phyloP scores from a whole-genome alignment of 2,888 invertebrate genomes.

The Drosophila mimica region DNA sequence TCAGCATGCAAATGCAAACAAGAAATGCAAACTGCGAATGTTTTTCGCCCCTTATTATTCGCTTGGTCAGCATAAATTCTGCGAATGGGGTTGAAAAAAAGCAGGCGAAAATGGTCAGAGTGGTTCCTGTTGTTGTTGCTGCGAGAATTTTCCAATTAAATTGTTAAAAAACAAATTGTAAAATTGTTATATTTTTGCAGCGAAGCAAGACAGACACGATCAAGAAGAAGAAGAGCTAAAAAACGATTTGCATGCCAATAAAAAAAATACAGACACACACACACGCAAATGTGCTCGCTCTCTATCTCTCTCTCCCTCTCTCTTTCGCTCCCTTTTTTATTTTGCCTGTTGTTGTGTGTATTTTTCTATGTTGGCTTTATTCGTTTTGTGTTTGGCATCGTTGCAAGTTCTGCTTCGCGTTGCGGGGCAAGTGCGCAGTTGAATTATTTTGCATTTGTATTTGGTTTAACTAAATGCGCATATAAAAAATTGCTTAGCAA shows the following conservation, averaged over 20 bases:
- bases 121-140: constrained; percentile 6
- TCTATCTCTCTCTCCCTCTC: constrained; percentile 1
- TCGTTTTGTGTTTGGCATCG: constrained; percentile 54
- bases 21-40: constrained; percentile 49
- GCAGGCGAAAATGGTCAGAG: constrained; percentile 22
- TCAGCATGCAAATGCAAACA: constrained; percentile 60
- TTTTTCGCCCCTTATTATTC: constrained; percentile 23
- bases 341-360: constrained; percentile 30
- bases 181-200: constrained; percentile 15
- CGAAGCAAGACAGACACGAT: constrained; percentile 38
- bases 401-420: constrained; percentile 45
- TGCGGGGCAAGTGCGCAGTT: constrained; percentile 38
- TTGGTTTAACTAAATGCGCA: constrained; percentile 24
- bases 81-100: constrained; percentile 40
- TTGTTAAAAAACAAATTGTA: constrained; percentile 21
- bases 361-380: constrained; percentile 44
- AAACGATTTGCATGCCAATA: constrained; percentile 49
- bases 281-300: neutral
- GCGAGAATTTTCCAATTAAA: constrained; percentile 26
- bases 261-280: constrained; percentile 13
- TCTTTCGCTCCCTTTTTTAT: constrained; percentile 18
- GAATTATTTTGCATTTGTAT: constrained; percentile 33
- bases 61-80: constrained; percentile 53
- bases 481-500: constrained; percentile 3
- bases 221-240: constrained; percentile 25